Conservation (phyloP, 2,113 vertebrate genomes). For the Myrmecophaga tridactyla region DNA sequence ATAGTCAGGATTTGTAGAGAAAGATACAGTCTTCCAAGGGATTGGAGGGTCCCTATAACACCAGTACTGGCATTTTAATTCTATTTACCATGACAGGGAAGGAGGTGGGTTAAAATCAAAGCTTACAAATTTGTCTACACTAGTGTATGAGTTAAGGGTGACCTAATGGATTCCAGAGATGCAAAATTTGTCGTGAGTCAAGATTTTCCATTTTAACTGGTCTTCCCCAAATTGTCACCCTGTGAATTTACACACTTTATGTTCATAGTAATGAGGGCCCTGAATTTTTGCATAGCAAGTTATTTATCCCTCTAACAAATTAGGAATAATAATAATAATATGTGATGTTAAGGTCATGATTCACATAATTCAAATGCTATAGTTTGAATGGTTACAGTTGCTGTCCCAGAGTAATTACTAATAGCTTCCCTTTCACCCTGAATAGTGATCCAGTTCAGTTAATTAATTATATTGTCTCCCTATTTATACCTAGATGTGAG, state of each 20-base stretch:
- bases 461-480: not conserved
- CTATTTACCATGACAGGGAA: not conserved
- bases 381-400: not conserved
- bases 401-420: not conserved
- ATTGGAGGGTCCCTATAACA: not conserved
- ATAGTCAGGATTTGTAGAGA: not conserved
- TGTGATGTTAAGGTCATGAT: not conserved
- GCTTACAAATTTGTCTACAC: not conserved
- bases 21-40: not conserved
- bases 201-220: not conserved
- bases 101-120: not conserved
- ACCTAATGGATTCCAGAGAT: not conserved
- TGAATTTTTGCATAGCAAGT: not conserved
- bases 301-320: not conserved
- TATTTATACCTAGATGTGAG: not conserved
- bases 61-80: not conserved
- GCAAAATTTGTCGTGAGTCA: not conserved
- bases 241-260: not conserved
- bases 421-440: not conserved
- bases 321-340: not conserved
- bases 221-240: not conserved
- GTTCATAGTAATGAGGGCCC: not conserved
- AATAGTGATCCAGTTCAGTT: not conserved
- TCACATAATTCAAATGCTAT: not conserved
- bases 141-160: not conserved